Base-by-base conservation (phyloP, 2,113 vertebrate species). In the Sphaerodactylus townsendi region DNA sequence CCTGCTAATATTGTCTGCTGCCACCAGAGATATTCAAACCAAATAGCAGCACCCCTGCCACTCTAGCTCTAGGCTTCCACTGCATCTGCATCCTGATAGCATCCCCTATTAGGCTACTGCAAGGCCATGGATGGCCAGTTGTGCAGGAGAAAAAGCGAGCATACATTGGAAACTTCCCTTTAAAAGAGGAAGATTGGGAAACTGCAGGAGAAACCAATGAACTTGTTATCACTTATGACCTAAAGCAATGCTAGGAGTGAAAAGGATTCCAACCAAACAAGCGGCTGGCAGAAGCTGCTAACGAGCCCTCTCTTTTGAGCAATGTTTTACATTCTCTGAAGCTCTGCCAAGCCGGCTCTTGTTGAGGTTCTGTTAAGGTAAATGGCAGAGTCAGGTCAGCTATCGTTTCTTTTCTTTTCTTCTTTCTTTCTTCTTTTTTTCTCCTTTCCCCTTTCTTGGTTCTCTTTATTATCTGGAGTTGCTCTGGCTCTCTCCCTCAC, bases 381-480 rank as follows among this genome's bases (percentile, higher is more conserved):
- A 92, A 94, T 93, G 93, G 93, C 93, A 93, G 93, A 95, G 95
- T 95, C 93, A 91, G 93, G 93, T 96, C 94, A 92, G 92, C 92
- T 1, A 28, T 91, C 91, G 92, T 93, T 94, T 90, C 93, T 94
- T 93, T 91, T 86, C 79, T 92, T 56, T 94, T 92, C 85, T 89
- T 93, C 87, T 92, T 88, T 86, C 88, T 70, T 70, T 44, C 90
- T 90, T 87, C 72, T 73, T 75, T 68, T 92, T 17, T 25, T 91
- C 87, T 87, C 88, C 89, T 95, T 96, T 97, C 94, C 94, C 95
- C 94, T 96, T 96, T 96, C 96, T 96, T 92, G 70, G 92, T 95
- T 96, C 95, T 96, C 96, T 96, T 96, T 96, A 96, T 97, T 96
- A 97, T 97, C 93, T 96, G 95, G 95, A 96, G 94, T 96, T 96